These are phyloP conservation scores for Trachythela sp. DNA, from an alignment of 64 coral and sea anemone genomes.

Conservation along the genomic window DNA sequence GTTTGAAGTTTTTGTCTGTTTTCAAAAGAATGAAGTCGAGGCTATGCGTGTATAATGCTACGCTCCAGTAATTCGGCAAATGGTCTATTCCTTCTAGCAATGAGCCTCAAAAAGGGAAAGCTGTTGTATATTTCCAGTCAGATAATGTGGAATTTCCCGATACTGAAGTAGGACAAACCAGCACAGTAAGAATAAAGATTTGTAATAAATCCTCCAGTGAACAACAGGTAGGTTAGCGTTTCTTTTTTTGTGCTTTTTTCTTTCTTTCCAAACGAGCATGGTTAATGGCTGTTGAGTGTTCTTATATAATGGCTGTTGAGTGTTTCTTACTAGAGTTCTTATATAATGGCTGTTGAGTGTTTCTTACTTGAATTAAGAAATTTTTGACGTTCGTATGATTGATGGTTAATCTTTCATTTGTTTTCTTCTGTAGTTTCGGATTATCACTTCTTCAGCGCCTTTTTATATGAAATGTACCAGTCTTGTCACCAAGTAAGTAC, in stretches of 20 bases:
- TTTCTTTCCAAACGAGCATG: too few species aligned
- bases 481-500: constrained; percentile 16
- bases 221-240: background rate
- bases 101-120: constrained; percentile 25
- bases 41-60: too few species aligned
- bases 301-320: too few species aligned
- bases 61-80: too few species aligned
- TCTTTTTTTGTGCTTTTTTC: too few species aligned
- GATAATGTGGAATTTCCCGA: constrained; percentile 54
- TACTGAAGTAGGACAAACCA: constrained; percentile 30
- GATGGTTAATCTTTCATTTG: background rate
- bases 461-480: constrained; percentile 37
- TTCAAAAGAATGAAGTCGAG: too few species aligned
- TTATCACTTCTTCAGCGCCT: constrained; percentile 28
- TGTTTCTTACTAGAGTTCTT: too few species aligned
- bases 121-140: constrained; percentile 40
- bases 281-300: too few species aligned
- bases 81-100: background rate
- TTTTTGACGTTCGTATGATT: too few species aligned
- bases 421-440: constrained; percentile 9
- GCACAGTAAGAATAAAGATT: constrained; percentile 48
- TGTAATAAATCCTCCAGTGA: constrained; percentile 37
- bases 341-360: too few species aligned
- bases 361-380: too few species aligned
- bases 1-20: too few species aligned